Conservation (phyloP, 2,888 invertebrate species). For the Agonopterix subpropinquella region DNA sequence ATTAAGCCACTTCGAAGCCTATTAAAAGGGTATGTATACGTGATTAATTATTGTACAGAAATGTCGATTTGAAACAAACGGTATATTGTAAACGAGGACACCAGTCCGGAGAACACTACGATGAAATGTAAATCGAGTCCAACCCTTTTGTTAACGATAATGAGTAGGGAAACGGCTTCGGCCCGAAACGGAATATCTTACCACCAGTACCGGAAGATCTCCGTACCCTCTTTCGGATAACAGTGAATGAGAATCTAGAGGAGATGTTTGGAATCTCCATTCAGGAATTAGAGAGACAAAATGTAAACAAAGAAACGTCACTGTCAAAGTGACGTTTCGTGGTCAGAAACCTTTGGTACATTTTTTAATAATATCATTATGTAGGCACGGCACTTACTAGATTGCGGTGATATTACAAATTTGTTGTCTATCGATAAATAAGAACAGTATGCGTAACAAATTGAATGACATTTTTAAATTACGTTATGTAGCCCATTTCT, state of each 20-base stretch:
- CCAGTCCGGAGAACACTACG: conserved; percentile 25
- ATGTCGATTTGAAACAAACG: conserved; percentile 11
- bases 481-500: no score
- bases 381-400: no score
- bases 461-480: no score
- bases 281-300: no score
- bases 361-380: no score
- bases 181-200: conserved; percentile 34
- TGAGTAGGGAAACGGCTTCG: conserved; percentile 41
- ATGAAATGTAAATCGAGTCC: conserved; percentile 51
- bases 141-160: conserved; percentile 57
- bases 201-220: conserved; percentile 23
- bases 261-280: conserved; percentile 24
- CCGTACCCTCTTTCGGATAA: conserved; percentile 11
- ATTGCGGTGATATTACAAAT: no score
- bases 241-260: conserved; percentile 20
- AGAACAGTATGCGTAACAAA: no score
- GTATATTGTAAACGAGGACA: conserved; percentile 22
- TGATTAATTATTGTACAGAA: conserved; percentile 20
- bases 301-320: no score
- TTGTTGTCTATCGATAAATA: no score
- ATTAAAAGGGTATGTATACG: conserved; percentile 8
- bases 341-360: no score
- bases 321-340: no score
- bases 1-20: conserved; percentile 1